phyloP scores from a whole-genome alignment of 2,888 invertebrate genomes.

The Celastrina argiolus region DNA sequence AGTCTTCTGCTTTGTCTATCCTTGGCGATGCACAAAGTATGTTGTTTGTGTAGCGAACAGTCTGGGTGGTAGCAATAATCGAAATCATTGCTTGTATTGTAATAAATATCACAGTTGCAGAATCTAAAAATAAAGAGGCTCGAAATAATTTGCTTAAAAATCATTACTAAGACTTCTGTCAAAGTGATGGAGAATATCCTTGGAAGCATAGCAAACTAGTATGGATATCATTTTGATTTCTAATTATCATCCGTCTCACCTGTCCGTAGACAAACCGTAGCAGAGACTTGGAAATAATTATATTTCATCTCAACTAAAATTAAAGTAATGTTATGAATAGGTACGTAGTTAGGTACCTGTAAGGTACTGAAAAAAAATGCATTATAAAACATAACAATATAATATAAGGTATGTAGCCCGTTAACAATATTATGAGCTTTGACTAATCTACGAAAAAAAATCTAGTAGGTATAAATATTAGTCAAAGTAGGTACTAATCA shows the following conservation, averaged over 20 bases:
- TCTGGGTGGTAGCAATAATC: slow-evolving; percentile 65
- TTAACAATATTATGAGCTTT: neutral
- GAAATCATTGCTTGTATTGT: slow-evolving; percentile 25
- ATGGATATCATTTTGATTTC: too few species aligned
- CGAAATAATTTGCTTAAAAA: slow-evolving; percentile 33
- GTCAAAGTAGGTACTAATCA: neutral
- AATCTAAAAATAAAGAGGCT: slow-evolving; percentile 39
- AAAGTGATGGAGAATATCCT: neutral
- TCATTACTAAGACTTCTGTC: slow-evolving; percentile 27
- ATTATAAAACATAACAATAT: neutral
- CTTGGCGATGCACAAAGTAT: slow-evolving; percentile 59
- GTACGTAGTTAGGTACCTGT: too few species aligned
- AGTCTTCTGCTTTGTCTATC: slow-evolving; percentile 57
- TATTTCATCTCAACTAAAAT: too few species aligned
- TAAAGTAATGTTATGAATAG: too few species aligned
- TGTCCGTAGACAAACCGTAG: too few species aligned
- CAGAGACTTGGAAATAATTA: too few species aligned
- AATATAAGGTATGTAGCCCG: too few species aligned
- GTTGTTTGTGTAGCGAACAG: slow-evolving; percentile 63
- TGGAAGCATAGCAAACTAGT: too few species aligned
- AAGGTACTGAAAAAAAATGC: too few species aligned
- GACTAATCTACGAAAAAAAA: neutral
- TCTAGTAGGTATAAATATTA: neutral
- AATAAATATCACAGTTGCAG: slow-evolving; percentile 37
- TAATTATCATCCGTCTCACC: too few species aligned